These are phyloP conservation scores for Drosophila testacea DNA, from an alignment of 2,888 invertebrate species.

Conservation along the genomic window DNA sequence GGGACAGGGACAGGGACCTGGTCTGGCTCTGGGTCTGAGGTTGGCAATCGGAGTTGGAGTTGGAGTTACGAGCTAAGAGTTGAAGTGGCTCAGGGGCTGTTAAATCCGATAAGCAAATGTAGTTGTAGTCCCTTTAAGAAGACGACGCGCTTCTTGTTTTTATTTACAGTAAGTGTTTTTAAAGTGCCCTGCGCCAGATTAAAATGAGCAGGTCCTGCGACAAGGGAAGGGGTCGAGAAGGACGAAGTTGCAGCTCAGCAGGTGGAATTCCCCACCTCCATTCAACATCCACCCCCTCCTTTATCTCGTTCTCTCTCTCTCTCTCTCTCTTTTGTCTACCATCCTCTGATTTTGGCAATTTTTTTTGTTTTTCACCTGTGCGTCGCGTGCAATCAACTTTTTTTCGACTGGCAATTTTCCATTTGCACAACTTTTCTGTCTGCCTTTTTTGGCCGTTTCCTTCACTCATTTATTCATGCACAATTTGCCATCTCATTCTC, in stretches of 20 bases:
- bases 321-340: neutral
- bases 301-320: neutral
- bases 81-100: constrained; percentile 21
- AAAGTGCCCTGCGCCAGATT: constrained; percentile 65
- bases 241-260: constrained; percentile 20
- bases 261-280: constrained; percentile 20
- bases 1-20: too few relatives aligned
- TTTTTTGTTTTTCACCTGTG: constrained; percentile 31
- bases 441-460: constrained; percentile 40
- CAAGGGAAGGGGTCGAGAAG: neutral
- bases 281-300: neutral
- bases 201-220: constrained; percentile 40
- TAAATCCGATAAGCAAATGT: constrained; percentile 80
- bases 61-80: neutral
- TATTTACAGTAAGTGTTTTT: constrained; percentile 70
- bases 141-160: constrained; percentile 53
- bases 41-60: neutral
- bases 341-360: neutral
- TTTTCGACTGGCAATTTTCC: constrained; percentile 50
- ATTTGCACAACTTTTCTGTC: constrained; percentile 37
- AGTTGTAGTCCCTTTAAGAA: constrained; percentile 69
- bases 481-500: constrained; percentile 9
- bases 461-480: constrained; percentile 65
- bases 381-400: constrained; percentile 51
- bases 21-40: neutral